Evolutionary conservation across 2,888 invertebrate genomes (phyloP), one percentile per base, ranked within the genome.

Genomic region (Oxycera nigricornis): DNA sequence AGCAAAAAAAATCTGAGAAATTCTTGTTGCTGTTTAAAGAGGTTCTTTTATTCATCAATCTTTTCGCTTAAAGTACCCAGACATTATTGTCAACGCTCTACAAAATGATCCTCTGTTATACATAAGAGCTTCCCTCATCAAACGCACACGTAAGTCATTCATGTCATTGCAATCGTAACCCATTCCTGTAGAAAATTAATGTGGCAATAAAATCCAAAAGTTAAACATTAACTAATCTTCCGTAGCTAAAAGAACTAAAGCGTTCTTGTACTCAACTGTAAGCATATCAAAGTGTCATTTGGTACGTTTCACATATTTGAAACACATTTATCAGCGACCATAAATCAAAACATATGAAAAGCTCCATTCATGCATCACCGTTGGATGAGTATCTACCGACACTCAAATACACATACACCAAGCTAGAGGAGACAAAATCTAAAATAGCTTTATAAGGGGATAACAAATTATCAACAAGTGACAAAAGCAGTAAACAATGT

Each of bases 381-480:
- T n/a, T n/a, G n/a, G n/a, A n/a, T n/a, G n/a, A n/a, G n/a, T 24
- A 6, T 55, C 24, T 24, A 55, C 24, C 52, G 3, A 7, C 11
- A 1, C 11, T n/a, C 30, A 14, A 17, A 17, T 20, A 9, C 35
- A 30, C 22, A 28, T 11, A n/a, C 20, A 30, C 20, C 17, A 20
- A 35, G 17, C 59, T 30, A 62, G 4, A 35, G 59, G 24, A 9
- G 30, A 9, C 41, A 41, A 46, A 46, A 46, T 67, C 39, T 46
- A 17, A 50, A 50, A 26, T 50, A 50, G 46, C 68, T 68, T 68
- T 50, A 68, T 68, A 68, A 68, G 30, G 68, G 65, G 59, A 72
- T 55, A 72, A 72, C 72, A 72, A 72, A 72, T 72, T 72, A 59
- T 72, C 72, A 72, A 72, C 72, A 72, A 72, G 59, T 72, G 61